Percentiles rank a stretch among this genome's conserved stretches.
These are phyloP conservation scores for Centropus unirufus DNA, from an alignment of 2,113 vertebrate genomes.

Conservation along the genomic window DNA sequence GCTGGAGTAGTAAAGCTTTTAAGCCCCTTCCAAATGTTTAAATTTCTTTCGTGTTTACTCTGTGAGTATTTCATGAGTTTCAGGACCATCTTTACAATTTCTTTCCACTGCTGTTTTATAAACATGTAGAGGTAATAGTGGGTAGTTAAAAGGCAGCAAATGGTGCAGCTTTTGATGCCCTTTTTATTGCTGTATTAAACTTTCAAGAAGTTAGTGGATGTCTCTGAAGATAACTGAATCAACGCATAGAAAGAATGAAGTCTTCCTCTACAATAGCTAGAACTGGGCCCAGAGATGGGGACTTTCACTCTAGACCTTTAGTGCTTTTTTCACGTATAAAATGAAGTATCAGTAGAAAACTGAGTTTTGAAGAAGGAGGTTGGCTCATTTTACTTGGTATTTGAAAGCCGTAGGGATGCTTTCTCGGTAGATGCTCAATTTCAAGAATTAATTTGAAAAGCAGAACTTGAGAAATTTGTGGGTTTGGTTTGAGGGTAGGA, in stretches of 20 bases:
- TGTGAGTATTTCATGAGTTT: neutral
- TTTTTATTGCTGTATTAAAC: neutral
- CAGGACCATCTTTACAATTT: neutral
- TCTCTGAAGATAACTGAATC: neutral
- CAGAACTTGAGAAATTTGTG: neutral
- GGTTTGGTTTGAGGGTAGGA: rapidly evolving
- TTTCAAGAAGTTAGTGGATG: neutral
- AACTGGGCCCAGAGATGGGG: rapidly evolving
- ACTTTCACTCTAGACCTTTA: rapidly evolving
- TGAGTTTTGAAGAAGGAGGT: neutral
- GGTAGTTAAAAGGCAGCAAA: neutral
- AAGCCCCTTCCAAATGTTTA: neutral
- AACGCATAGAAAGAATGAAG: neutral
- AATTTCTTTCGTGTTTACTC: neutral
- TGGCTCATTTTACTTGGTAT: neutral
- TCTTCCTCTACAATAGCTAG: rapidly evolving
- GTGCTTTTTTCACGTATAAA: neutral
- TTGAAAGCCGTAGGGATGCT: neutral
- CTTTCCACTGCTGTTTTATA: rapidly evolving
- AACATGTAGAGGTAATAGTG: neutral
- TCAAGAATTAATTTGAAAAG: neutral
- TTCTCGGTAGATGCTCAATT: neutral
- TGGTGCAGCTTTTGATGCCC: neutral
- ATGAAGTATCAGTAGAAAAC: neutral
- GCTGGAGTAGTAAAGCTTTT: neutral